Percentiles rank a stretch among this genome's conserved stretches.
phyloP scores from a whole-genome alignment of 1,140 invertebrate genomes.

The Anoplolepis gracilipes region DNA sequence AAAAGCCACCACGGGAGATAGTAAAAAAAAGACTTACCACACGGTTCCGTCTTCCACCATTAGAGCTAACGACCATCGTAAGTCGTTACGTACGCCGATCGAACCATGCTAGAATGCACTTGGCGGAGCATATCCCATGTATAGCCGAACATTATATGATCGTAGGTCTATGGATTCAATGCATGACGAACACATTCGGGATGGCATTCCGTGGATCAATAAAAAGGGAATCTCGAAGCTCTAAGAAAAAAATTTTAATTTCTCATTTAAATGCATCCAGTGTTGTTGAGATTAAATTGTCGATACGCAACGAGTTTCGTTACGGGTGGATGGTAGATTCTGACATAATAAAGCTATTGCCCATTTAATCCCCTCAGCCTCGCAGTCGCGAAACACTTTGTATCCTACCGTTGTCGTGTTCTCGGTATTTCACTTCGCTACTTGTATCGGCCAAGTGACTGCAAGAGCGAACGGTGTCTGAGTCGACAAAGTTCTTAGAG shows the following conservation, averaged over 20 bases:
- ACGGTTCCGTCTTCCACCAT: slow-evolving; percentile 35
- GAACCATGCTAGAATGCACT: slow-evolving; percentile 32
- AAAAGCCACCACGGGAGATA: slow-evolving; percentile 18
- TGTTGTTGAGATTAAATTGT: slow-evolving; percentile 71
- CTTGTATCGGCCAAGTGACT: slow-evolving; percentile 8
- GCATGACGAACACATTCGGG: background rate
- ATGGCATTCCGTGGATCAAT: background rate
- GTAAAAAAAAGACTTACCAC: slow-evolving; percentile 51
- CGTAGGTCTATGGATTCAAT: background rate
- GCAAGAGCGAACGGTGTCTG: background rate
- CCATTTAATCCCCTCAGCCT: slow-evolving; percentile 74
- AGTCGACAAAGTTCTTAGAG: slow-evolving; percentile 33
- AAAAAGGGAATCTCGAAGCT: no score
- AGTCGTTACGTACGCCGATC: slow-evolving; percentile 56
- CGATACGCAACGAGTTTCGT: slow-evolving; percentile 63
- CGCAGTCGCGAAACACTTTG: background rate
- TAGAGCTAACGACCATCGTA: slow-evolving; percentile 66
- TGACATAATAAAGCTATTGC: slow-evolving; percentile 80
- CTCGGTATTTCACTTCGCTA: slow-evolving; percentile 49
- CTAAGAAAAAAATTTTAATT: slow-evolving; percentile 81
- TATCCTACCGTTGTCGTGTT: background rate
- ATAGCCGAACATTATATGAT: slow-evolving; percentile 53
- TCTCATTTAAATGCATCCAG: slow-evolving; percentile 80
- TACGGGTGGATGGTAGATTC: slow-evolving; percentile 71
- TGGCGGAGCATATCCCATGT: background rate